Evolutionary conservation across 2,888 invertebrate species (phyloP).

Genomic region (Drosophila paucipuncta): DNA sequence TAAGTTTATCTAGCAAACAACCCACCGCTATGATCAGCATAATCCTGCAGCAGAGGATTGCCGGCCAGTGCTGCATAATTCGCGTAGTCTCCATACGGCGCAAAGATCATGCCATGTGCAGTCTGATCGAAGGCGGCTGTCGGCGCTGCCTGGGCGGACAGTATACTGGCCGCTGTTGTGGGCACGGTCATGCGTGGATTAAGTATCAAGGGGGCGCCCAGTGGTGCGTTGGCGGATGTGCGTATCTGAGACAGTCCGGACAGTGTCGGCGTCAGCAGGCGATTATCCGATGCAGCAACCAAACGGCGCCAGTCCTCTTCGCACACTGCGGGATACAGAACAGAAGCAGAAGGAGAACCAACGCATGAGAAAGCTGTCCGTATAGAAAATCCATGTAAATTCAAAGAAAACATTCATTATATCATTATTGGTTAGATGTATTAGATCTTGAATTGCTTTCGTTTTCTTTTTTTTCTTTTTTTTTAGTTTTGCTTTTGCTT

Average conservation of each 20-base stretch:
- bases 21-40: constrained; percentile 98
- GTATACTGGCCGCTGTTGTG: constrained; percentile 89
- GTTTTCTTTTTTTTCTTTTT: neutral
- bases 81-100: constrained; percentile 94
- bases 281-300: constrained; percentile 92
- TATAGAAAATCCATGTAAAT: constrained; percentile 71
- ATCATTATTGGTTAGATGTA: constrained; percentile 55
- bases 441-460: constrained; percentile 37
- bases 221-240: constrained; percentile 90
- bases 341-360: constrained; percentile 76
- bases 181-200: constrained; percentile 95
- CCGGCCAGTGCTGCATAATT: constrained; percentile 94
- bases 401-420: constrained; percentile 53
- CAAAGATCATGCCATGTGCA: constrained; percentile 91
- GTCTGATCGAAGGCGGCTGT: constrained; percentile 89
- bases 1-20: constrained; percentile 91
- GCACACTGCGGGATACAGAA: constrained; percentile 88
- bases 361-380: constrained; percentile 77
- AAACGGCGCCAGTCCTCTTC: constrained; percentile 95
- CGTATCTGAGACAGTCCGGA: constrained; percentile 89
- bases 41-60: constrained; percentile 93
- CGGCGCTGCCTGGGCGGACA: constrained; percentile 87
- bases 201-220: constrained; percentile 95
- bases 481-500: constrained; percentile 3
- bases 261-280: constrained; percentile 88